Evolutionary conservation across 2,113 vertebrate species (phyloP), one percentile per base, ranked within the genome.

Genomic region (Rhadina sibilatrix): DNA sequence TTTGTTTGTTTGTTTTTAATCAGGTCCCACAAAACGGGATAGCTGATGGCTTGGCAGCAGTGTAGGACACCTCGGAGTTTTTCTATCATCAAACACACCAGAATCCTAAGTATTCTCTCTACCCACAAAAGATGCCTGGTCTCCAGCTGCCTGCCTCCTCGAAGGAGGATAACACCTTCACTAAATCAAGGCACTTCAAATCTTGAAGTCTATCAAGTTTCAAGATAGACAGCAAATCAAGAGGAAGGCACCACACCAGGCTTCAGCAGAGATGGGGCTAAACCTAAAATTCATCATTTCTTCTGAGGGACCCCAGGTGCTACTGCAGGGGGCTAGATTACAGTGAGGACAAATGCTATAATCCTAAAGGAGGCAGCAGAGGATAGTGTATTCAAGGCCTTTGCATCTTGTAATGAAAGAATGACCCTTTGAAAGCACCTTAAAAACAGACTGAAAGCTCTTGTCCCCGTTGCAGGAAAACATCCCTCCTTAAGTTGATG

Each of bases 311-410:
- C 52, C 64, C 82, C 54, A 94, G 93, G 49, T 72, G 46, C 69
- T 77, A 12, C 92, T 80, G 87, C 60, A 90, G 79, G 91, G 91
- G 88, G 68, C 44, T 74, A 78, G 80, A 87, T 81, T 92, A 87
- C 76, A 77, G 65, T 10, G 56, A 88, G 71, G 91, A 94, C 82
- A 91, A 88, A 82, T 75, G 83, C 75, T 91, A 3, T 75, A 93
- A 92, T 87, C 93, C 94, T 95, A 95, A 93, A 92, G 95, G 91
- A 96, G 93, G 90, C 94, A 97, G 89, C 92, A 97, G 96, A 96
- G 92, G 86, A 96, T 56, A 95, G 92, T 70, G 56, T 61, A 95
- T 94, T 77, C 83, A 90, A 74, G 95, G 79, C 40, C 50, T 81
- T 42, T 70, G 63, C 53, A 66, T 57, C 49, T 66, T 70, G 50